Conservation (phyloP, 2,888 invertebrate species). For the Fragum fragum region DNA sequence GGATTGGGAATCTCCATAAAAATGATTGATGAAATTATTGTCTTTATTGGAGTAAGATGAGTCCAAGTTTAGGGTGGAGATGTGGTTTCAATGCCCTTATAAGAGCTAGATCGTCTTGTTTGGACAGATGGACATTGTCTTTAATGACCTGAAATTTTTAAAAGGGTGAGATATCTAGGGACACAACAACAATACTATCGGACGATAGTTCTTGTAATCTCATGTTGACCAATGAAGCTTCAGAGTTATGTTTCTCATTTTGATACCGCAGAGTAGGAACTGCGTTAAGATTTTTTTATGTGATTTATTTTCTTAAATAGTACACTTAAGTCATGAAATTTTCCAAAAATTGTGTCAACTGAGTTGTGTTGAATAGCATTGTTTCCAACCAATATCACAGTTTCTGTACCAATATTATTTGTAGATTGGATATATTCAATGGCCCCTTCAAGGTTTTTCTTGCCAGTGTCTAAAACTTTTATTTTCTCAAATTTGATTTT, state of each 20-base stretch:
- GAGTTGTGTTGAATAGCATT: not conserved
- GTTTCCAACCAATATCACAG: not conserved
- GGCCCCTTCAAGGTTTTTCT: not conserved
- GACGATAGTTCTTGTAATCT: no score
- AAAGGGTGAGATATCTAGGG: no score
- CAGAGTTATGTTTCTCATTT: not conserved
- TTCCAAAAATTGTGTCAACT: not conserved
- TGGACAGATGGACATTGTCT: no score
- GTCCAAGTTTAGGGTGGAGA: no score
- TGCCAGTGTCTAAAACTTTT: not conserved
- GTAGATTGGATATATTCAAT: not conserved
- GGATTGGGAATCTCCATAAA: no score
- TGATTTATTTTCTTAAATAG: not conserved
- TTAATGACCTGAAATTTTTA: no score
- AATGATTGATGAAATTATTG: no score
- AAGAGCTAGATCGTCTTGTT: no score
- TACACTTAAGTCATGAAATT: not conserved
- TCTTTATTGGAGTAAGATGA: no score
- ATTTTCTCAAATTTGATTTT: not conserved
- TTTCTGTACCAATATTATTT: not conserved
- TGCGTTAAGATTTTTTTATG: not conserved
- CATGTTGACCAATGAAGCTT: not conserved
- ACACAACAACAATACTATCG: no score
- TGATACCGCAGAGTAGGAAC: not conserved
- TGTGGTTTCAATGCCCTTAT: no score